A percentile compares a stretch with the other conserved stretches of the same genome.
phyloP scores from a whole-genome alignment of 1,140 invertebrate genomes.

The Zaprionus taronus region DNA sequence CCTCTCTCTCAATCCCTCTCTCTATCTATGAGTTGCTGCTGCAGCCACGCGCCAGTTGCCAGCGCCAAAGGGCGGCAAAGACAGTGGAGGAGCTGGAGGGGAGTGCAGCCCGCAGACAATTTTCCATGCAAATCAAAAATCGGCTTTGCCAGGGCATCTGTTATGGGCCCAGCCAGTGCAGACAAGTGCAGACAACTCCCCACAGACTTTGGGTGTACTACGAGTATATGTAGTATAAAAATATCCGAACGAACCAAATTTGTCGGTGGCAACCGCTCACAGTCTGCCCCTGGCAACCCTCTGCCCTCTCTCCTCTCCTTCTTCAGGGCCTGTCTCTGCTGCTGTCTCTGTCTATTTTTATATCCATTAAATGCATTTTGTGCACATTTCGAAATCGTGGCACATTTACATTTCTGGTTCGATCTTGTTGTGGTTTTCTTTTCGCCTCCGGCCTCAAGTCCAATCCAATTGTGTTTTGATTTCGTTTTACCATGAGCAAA shows the following conservation, averaged over 20 bases:
- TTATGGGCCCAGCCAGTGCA: conserved; percentile 9
- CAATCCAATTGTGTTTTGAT: conserved; percentile 54
- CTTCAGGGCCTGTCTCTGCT: conserved; percentile 36
- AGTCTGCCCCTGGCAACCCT: not conserved
- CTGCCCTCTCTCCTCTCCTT: not conserved
- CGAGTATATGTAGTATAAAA: conserved; percentile 37
- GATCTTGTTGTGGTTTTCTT: conserved; percentile 52
- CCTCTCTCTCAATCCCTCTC: conserved; percentile 6
- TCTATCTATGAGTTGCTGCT: conserved; percentile 28
- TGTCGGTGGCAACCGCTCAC: conserved; percentile 27
- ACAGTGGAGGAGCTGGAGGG: not conserved
- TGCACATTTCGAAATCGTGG: conserved; percentile 79
- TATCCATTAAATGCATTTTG: conserved; percentile 79
- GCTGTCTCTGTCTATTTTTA: conserved; percentile 68
- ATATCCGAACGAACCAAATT: conserved; percentile 36
- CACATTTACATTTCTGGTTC: conserved; percentile 75
- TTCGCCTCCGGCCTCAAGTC: conserved; percentile 41
- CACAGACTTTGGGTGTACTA: conserved; percentile 52
- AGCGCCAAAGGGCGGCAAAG: conserved; percentile 28
- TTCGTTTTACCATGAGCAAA: conserved; percentile 69
- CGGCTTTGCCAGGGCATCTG: conserved; percentile 45
- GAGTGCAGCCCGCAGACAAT: conserved; percentile 36
- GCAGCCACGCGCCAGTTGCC: conserved; percentile 51
- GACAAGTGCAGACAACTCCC: conserved; percentile 72
- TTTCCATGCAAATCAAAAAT: conserved; percentile 71